A percentile compares a stretch with the other conserved stretches of the same genome.
These are phyloP conservation scores for Globicephala melas DNA, from an alignment of 2,113 vertebrate genomes.

Conservation along the genomic window DNA sequence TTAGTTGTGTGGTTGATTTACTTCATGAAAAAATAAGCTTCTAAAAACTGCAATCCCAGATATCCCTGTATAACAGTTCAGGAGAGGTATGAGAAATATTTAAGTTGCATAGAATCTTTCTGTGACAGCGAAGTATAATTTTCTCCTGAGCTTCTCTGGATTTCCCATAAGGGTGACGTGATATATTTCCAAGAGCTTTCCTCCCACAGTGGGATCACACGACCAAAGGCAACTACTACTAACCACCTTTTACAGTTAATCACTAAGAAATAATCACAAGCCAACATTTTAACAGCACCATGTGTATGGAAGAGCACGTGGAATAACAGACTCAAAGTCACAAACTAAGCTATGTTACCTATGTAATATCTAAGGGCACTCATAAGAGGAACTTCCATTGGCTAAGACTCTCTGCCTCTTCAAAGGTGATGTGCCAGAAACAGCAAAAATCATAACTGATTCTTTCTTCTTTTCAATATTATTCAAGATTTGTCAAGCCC, in stretches of 20 bases:
- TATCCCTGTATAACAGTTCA: not conserved
- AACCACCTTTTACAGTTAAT: not conserved
- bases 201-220: not conserved
- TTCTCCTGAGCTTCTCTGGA: not conserved
- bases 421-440: not conserved
- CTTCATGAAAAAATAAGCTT: constrained; percentile 1
- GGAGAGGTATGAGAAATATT: not conserved
- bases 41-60: not conserved
- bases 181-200: not conserved
- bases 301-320: not conserved
- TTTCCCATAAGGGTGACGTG: not conserved
- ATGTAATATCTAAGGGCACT: not conserved
- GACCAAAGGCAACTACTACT: not conserved
- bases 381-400: not conserved
- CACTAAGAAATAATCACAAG: constrained; percentile 14
- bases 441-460: not conserved
- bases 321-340: not conserved
- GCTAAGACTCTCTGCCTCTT: not conserved
- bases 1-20: not conserved
- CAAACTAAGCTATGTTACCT: not conserved
- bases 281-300: not conserved
- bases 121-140: not conserved
- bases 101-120: not conserved
- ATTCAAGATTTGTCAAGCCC: not conserved
- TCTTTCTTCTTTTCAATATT: not conserved